phyloP scores from a whole-genome alignment of 2,797 vertebrate species.

The Jordanella pulchra region DNA sequence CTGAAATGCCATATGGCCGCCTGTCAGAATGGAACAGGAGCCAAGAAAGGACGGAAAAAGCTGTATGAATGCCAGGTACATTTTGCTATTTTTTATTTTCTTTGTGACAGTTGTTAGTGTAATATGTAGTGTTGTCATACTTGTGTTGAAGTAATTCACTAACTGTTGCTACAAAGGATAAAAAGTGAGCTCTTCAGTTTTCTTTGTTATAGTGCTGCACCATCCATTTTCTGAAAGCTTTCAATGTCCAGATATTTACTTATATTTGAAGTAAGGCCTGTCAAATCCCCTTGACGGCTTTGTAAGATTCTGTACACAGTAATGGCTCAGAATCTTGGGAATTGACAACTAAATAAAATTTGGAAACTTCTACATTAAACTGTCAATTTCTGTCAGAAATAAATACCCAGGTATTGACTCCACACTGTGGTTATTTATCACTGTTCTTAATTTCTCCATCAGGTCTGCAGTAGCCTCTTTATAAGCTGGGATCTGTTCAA shows the following conservation, averaged over 20 bases:
- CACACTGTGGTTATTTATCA: background rate
- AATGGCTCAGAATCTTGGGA: too few relatives aligned
- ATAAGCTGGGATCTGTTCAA: constrained; percentile 99
- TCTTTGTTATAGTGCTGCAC: background rate
- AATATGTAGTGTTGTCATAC: background rate
- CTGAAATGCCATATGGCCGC: constrained; percentile 97
- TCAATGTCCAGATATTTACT: too few relatives aligned
- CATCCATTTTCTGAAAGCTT: too few relatives aligned
- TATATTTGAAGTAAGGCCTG: too few relatives aligned
- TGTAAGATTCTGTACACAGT: too few relatives aligned
- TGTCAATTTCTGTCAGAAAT: too few relatives aligned
- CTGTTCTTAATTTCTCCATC: constrained; percentile 11
- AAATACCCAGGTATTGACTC: too few relatives aligned
- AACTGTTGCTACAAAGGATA: background rate
- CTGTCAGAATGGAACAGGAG: constrained; percentile 94
- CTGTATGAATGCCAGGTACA: constrained; percentile 97
- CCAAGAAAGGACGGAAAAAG: constrained; percentile 98
- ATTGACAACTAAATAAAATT: too few relatives aligned
- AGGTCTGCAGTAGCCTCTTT: constrained; percentile 98
- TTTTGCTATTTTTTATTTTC: background rate
- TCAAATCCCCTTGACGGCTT: too few relatives aligned
- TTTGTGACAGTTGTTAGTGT: background rate
- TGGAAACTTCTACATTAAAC: too few relatives aligned
- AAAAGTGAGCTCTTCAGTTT: background rate
- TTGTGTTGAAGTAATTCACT: background rate